Percentiles rank a stretch among this genome's conserved stretches.
Conservation (phyloP, 2,113 vertebrate genomes). For the Sphaerodactylus townsendi region DNA sequence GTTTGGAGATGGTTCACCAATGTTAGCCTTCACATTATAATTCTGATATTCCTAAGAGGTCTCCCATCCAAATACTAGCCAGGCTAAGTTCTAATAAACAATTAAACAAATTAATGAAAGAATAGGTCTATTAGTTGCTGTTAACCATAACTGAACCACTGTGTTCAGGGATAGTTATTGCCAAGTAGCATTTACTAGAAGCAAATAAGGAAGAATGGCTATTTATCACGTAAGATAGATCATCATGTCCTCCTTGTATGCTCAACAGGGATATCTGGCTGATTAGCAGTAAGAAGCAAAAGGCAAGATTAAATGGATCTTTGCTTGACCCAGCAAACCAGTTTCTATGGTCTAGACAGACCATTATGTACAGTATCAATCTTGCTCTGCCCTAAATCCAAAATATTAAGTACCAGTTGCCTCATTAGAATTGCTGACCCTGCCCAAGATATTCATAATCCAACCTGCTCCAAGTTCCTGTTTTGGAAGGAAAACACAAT, state of each 20-base stretch:
- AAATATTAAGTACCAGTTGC: not conserved
- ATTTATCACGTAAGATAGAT: not conserved
- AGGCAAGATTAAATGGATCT: not conserved
- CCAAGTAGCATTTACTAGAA: not conserved
- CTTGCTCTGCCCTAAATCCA: not conserved
- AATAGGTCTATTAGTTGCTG: no score
- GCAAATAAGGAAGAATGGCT: not conserved
- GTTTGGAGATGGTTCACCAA: no score
- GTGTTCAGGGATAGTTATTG: not conserved
- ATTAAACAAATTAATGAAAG: not conserved
- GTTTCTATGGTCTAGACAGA: not conserved
- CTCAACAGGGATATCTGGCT: not conserved
- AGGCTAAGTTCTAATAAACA: not conserved
- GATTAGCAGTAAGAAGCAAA: not conserved
- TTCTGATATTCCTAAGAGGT: not conserved
- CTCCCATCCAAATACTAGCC: no score
- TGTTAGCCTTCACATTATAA: not conserved
- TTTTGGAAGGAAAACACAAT: not conserved
- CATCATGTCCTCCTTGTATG: not conserved
- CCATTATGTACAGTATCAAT: not conserved
- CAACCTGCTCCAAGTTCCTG: not conserved
- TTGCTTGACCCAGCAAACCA: not conserved
- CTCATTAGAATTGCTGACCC: not conserved
- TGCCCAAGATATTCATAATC: not conserved
- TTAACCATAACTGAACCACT: not conserved